Evolutionary conservation across 2,797 vertebrate species (phyloP), one percentile per base, ranked within the genome.

Genomic region (Podargus strigoides): DNA sequence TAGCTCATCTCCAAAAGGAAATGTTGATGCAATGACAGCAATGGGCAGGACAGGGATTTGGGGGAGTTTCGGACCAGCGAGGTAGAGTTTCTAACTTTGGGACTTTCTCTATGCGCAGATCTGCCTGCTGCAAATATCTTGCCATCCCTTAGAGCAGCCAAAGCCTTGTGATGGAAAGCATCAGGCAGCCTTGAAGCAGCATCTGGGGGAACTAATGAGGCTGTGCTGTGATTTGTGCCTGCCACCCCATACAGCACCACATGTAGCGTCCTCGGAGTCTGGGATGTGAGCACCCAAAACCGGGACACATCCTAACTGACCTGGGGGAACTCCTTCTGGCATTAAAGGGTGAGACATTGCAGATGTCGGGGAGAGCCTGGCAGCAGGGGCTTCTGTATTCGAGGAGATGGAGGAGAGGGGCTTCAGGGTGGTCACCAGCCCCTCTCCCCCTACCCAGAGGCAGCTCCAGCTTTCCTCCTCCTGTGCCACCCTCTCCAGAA

Each of bases 311-410:
- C 80, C 59, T 16, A 1, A 47, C 55, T 75, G n/a, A 55, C 12
- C 52, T 0, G 0, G 0, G 17, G 18, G 18, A 3, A 5, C 26
- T 77, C 8, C 10, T 58, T 36, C 27, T 74, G 60, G 19, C 41
- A 28, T 0, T 21, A 4, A 50, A 46, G 22, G 68, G 4, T 47
- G 58, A 60, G 68, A 4, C 30, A 19, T 36, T 66, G 23, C 41
- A 15, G 55, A 3, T 17, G 22, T n/a, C 34, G 3, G 7, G 34
- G 53, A 10, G n/a, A 8, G 19, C 2, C 0, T 55, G 76, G 73
- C 13, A 67, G 46, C 34, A 9, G 56, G 22, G 12, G 5, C 18
- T 70, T 52, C 63, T 47, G 55, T 23, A 6, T 46, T 46, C 0
- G 3, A n/a, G 44, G 58, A 64, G 21, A 77, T 34, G 11, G 4